Evolutionary conservation across 2,888 invertebrate species (phyloP).

Genomic region (Eupithecia inturbata): DNA sequence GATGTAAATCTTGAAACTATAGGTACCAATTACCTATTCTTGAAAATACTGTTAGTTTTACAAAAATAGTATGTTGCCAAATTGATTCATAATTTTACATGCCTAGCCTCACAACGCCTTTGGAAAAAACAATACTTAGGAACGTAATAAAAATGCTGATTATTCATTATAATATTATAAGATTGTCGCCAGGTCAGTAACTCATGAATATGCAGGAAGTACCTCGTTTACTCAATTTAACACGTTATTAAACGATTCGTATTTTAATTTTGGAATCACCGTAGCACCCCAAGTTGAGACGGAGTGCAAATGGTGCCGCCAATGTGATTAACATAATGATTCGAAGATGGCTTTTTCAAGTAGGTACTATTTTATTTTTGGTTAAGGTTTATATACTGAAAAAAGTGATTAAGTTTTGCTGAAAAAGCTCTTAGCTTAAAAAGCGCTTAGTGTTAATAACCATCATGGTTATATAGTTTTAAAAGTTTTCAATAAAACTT

Average conservation of each 20-base stretch:
- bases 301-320: constrained; percentile 33
- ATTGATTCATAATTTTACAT: background rate
- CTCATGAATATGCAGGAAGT: constrained; percentile 73
- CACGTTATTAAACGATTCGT: constrained; percentile 70
- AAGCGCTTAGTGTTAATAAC: no score
- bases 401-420: background rate
- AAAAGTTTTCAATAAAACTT: no score
- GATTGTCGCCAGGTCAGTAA: constrained; percentile 55
- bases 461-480: no score
- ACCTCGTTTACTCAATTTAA: constrained; percentile 68
- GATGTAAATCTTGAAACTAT: background rate
- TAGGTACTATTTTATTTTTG: background rate
- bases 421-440: no score
- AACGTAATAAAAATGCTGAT: background rate
- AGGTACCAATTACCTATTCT: background rate
- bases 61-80: background rate
- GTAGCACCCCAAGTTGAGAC: constrained; percentile 35
- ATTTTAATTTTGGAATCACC: constrained; percentile 62
- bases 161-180: constrained; percentile 17
- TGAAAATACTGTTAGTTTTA: background rate
- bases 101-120: background rate
- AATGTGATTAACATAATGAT: constrained; percentile 35
- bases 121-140: background rate
- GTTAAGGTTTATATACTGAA: background rate
- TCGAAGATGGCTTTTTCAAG: constrained; percentile 18